These are phyloP conservation scores for Tiliacea aurago DNA, from an alignment of 2,888 invertebrate genomes.

Conservation along the genomic window DNA sequence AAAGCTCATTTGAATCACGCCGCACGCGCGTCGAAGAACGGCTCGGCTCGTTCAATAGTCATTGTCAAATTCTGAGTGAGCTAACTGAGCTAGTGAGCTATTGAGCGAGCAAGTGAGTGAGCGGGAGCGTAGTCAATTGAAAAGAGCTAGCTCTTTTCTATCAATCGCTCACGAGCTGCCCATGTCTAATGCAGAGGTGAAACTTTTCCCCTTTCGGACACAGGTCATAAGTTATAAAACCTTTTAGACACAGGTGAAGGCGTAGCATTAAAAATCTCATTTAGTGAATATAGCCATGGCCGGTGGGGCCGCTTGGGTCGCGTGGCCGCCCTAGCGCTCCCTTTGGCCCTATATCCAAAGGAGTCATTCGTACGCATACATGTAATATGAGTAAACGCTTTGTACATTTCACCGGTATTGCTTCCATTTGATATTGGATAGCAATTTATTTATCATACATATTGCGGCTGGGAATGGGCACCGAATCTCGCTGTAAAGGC, in stretches of 20 bases:
- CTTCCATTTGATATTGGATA: conserved; percentile 90
- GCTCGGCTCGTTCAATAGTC: too few species aligned
- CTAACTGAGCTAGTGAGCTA: too few species aligned
- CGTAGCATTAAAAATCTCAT: conserved; percentile 63
- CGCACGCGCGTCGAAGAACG: too few species aligned
- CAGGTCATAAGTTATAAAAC: conserved; percentile 57
- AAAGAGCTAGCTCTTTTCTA: too few species aligned
- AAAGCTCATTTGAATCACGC: too few species aligned
- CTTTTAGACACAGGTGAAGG: conserved; percentile 63
- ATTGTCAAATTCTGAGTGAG: too few species aligned
- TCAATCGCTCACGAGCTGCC: too few species aligned
- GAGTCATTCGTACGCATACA: conserved; percentile 77
- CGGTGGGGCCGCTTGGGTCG: conserved; percentile 47
- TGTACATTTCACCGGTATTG: conserved; percentile 88
- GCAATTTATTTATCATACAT: conserved; percentile 91
- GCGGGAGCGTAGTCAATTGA: too few species aligned
- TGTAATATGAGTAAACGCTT: conserved; percentile 85
- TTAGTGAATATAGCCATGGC: conserved; percentile 52
- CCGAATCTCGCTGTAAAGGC: conserved; percentile 82
- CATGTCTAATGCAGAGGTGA: too few species aligned
- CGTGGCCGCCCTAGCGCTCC: conserved; percentile 40
- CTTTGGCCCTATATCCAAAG: conserved; percentile 54
- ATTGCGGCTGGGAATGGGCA: conserved; percentile 85
- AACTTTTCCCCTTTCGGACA: conserved; percentile 26
- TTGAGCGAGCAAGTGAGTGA: too few species aligned